Evolutionary conservation across 2,797 vertebrate species (phyloP).

Genomic region (Carduelis carduelis): DNA sequence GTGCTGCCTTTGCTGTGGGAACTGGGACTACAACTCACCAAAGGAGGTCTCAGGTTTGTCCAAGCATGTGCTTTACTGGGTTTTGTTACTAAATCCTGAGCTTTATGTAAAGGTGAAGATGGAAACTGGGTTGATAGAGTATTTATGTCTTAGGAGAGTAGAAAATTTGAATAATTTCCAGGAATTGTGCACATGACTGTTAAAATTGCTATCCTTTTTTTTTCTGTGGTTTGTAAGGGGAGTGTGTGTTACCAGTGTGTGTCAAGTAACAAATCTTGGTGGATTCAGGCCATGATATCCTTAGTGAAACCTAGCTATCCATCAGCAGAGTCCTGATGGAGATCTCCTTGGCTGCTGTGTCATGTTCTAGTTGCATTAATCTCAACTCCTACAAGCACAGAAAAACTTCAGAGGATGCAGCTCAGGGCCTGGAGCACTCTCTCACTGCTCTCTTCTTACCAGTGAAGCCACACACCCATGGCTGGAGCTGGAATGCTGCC

Average conservation of each 20-base stretch:
- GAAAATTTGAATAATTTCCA: background rate
- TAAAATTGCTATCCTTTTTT: background rate
- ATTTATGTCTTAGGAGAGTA: background rate
- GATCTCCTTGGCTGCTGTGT: background rate
- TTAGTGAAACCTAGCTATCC: background rate
- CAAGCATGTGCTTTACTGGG: rapidly evolving
- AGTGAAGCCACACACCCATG: too few relatives aligned
- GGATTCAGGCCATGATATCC: background rate
- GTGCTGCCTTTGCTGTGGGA: rapidly evolving
- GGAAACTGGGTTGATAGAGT: background rate
- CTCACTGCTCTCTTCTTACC: background rate
- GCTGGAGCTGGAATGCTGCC: background rate
- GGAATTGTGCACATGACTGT: rapidly evolving
- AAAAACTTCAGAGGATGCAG: too few relatives aligned
- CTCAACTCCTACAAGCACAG: background rate
- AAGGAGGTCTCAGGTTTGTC: background rate
- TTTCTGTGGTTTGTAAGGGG: background rate
- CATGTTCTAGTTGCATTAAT: background rate
- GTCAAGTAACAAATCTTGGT: background rate
- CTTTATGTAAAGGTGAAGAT: background rate
- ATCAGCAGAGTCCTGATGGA: background rate
- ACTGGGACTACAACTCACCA: rapidly evolving
- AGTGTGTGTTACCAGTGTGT: background rate
- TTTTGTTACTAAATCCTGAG: background rate
- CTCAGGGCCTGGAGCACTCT: background rate